Base-by-base conservation (phyloP, 2,113 vertebrate genomes). In the Nibea coibor region DNA sequence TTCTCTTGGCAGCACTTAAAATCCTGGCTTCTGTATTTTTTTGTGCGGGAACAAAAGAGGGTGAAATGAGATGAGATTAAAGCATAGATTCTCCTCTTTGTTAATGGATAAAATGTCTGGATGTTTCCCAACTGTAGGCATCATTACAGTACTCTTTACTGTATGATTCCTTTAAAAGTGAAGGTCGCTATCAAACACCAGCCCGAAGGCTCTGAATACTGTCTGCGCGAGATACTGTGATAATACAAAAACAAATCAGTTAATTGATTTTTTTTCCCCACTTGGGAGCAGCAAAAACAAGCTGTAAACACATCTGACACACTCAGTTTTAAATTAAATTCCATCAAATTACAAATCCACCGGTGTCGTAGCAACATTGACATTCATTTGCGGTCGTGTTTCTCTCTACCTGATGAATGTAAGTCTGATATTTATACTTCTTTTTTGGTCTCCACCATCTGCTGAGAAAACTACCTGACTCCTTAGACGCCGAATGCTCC, bases 51-150 rank as follows among this genome's bases (percentile, higher is more conserved):
- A 80, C 78, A 67, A 79, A 76, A 77, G 58, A 77, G 20, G 75
- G 28, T 54, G 65, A 72, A 80, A 82, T 73, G 42, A 66, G 56
- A 69, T 66, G 43, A 80, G 81, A 82, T 85, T 63, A 83, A 86
- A 87, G 73, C 47, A 66, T 8, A 68, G 28, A 78, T 66, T 45
- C 39, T 24, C 48, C 48, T 24, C 67, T 81, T 73, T 80, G 79
- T 79, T 48, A 65, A 35, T 67, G 72, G 42, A 58, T 47, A 59
- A 67, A 81, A 66, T 45, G 50, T 82, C 75, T 67, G 16, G 45
- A 16, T 62, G 35, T 39, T 31, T 75, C 35, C 69, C 19, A 64
- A 0, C 42, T 65, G 35, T 12, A 50, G 20, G 45, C 76, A n/a
- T 28, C 22, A 66, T 28, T 53, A 4, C 57, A 58, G 39, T 47